Percentiles rank a stretch among this genome's conserved stretches.
These are phyloP conservation scores for Sycophila texana DNA, from an alignment of 2,888 invertebrate species.

Conservation along the genomic window DNA sequence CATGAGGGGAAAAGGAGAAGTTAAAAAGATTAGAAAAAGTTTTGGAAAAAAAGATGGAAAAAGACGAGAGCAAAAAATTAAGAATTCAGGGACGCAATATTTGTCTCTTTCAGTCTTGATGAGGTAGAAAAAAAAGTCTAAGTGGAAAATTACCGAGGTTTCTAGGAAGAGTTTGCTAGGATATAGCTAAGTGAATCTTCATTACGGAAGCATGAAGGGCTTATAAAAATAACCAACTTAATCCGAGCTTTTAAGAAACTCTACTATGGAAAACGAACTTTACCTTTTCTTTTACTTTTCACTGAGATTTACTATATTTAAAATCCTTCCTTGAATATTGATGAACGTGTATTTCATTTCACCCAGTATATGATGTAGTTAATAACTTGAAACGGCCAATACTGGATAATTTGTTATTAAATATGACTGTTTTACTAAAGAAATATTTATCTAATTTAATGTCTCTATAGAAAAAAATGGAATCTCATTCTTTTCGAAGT, in stretches of 20 bases:
- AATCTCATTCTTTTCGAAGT: too few species aligned
- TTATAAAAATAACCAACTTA: slow-evolving; percentile 18
- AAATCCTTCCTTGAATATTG: neutral
- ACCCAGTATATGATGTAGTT: too few species aligned
- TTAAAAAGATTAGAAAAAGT: neutral
- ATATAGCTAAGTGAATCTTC: slow-evolving; percentile 24
- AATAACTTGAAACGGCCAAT: too few species aligned
- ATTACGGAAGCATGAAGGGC: slow-evolving; percentile 21
- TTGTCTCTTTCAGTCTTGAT: slow-evolving; percentile 20
- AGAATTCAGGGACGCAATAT: slow-evolving; percentile 4
- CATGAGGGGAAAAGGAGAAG: neutral
- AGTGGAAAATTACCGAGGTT: slow-evolving; percentile 24
- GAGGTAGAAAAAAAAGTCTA: neutral
- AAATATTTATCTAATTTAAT: too few species aligned
- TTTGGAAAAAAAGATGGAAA: neutral
- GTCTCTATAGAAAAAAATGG: too few species aligned
- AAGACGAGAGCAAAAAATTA: neutral
- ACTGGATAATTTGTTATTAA: too few species aligned
- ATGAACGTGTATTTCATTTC: too few species aligned
- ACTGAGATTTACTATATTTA: neutral
- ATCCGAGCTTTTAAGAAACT: slow-evolving; percentile 7
- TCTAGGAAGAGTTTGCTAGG: slow-evolving; percentile 1
- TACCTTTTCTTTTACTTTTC: neutral
- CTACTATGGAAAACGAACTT: slow-evolving; percentile 18
- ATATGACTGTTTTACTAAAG: too few species aligned